Conservation (phyloP, 1,140 invertebrate species). For the Amphibalanus amphitrite region DNA sequence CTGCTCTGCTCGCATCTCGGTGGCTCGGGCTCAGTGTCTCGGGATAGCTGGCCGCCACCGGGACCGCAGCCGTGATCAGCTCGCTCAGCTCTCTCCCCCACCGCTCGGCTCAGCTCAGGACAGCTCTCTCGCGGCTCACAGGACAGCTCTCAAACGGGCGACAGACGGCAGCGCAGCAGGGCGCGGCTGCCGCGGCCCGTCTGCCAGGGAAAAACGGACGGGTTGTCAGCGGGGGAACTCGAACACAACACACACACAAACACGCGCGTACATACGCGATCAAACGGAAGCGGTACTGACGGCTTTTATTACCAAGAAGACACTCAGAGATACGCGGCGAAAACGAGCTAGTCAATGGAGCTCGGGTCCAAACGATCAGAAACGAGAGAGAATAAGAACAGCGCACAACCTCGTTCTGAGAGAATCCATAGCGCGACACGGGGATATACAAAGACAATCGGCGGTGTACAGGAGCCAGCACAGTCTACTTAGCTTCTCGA, state of each 20-base stretch:
- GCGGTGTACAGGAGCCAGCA: too few relatives aligned
- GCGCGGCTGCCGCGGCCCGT: background rate
- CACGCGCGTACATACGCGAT: background rate
- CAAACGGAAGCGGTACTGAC: background rate
- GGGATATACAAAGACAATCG: too few relatives aligned
- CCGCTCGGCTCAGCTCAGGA: background rate
- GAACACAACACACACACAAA: slow-evolving; percentile 7
- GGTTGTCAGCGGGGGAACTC: too few relatives aligned
- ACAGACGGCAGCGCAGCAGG: background rate
- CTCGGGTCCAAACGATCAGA: too few relatives aligned
- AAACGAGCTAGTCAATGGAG: background rate
- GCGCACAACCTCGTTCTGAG: too few relatives aligned
- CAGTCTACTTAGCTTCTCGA: too few relatives aligned
- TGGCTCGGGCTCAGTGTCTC: too few relatives aligned
- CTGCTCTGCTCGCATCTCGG: too few relatives aligned
- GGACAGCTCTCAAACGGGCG: background rate
- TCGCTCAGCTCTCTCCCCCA: background rate
- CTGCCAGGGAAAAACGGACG: background rate
- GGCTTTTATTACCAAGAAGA: background rate
- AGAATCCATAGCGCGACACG: too few relatives aligned
- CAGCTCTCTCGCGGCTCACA: background rate
- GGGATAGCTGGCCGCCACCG: too few relatives aligned
- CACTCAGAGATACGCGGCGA: background rate
- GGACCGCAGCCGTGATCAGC: background rate
- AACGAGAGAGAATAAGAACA: too few relatives aligned